Evolutionary conservation across 2,797 vertebrate species (phyloP), one percentile per base, ranked within the genome.

Genomic region (Bothrops alternatus): DNA sequence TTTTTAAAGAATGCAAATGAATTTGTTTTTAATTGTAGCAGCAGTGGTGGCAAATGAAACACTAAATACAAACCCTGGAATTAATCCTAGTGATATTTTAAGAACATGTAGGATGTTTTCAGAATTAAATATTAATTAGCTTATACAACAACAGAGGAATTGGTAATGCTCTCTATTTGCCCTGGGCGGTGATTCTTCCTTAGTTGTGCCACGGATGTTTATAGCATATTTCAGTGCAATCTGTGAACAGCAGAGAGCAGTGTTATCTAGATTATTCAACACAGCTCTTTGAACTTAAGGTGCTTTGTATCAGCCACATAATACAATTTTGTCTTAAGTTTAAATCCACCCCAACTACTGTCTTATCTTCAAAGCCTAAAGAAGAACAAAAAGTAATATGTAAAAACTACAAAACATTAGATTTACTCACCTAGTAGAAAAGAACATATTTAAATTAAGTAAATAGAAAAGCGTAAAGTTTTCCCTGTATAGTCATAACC

Each of bases 161-260:
- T 32, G 16, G 13, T n/a, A 23, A 73, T 32, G 4, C 56, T n/a
- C 56, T n/a, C 20, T 23, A 13, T 32, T 53, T n/a, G 73, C n/a
- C 25, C 1, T 25, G n/a, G n/a, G 28, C 20, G 37, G 25, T 57
- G 69, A 69, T 37, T 58, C 18, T 7, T 1, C 50, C 86, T 3
- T 13, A 57, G 25, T 88, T 78, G 26, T 90, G 91, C 13, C 50
- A 53, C 53, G 23, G 58, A 85, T 88, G 13, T 50, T 55, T 20
- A 11, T 3, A 28, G 13, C 6, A 37, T 0, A 2, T 25, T 85
- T 82, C 7, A 91, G 87, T 91, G 69, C 73, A 89, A 60, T 73
- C 56, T 1, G 5, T 58, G 91, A 91, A 90, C 91, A 93, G 88
- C 78, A 95, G 92, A 96, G 86, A 88, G 57, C 90, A 86, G 65